Conservation (phyloP, 2,797 vertebrate species). For the Merluccius polli region DNA sequence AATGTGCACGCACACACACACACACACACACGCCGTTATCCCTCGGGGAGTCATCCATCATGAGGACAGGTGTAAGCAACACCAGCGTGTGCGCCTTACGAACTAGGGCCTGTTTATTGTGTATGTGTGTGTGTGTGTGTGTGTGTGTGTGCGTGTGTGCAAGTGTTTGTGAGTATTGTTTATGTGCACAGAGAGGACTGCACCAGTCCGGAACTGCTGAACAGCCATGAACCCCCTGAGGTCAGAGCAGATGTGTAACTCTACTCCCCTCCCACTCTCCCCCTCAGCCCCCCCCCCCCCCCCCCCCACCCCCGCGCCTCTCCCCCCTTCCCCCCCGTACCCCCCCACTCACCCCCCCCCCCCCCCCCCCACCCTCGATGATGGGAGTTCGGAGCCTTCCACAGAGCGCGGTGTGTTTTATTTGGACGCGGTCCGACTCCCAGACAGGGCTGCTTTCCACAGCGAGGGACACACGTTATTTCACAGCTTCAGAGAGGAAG, state of each 20-base stretch:
- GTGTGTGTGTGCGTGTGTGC: conserved; percentile 1
- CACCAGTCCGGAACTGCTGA: conserved; percentile 17
- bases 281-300: conserved; percentile 17
- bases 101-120: conserved; percentile 10
- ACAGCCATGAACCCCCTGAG: conserved; percentile 56
- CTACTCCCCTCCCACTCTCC: conserved; percentile 19
- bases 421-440: conserved; percentile 40
- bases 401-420: conserved; percentile 38
- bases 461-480: conserved; percentile 43
- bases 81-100: conserved; percentile 42
- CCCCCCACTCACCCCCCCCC: neutral
- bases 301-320: neutral
- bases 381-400: conserved; percentile 26
- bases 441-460: conserved; percentile 37
- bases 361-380: conserved; percentile 28
- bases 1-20: conserved; percentile 26
- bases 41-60: conserved; percentile 49
- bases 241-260: conserved; percentile 58
- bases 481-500: conserved; percentile 56
- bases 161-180: neutral
- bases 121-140: conserved; percentile 20
- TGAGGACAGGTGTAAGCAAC: conserved; percentile 55
- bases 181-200: neutral
- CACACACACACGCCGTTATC: conserved; percentile 28
- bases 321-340: neutral